These are phyloP conservation scores for Aspidoscelis tigris DNA, from an alignment of 2,113 vertebrate species.

Conservation along the genomic window DNA sequence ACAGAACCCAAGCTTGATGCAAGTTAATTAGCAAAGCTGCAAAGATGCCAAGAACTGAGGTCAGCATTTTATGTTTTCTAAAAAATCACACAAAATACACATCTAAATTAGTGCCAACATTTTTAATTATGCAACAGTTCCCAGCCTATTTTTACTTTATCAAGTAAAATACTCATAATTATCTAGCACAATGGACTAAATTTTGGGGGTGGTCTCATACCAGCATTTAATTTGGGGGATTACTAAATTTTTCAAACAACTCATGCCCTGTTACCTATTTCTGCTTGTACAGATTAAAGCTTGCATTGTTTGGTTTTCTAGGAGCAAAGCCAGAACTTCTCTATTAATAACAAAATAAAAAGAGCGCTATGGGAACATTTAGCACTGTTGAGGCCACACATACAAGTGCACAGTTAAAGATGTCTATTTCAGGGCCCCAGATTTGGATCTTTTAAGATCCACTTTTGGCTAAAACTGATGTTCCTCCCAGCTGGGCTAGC, in stretches of 20 bases:
- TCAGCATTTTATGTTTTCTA: conserved; percentile 53
- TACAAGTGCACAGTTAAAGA: neutral
- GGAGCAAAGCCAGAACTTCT: neutral
- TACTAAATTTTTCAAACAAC: neutral
- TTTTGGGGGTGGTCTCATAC: neutral
- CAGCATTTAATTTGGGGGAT: neutral
- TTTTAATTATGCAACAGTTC: conserved; percentile 9
- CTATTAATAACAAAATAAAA: neutral
- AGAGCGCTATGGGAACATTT: neutral
- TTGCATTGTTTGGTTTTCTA: conserved; percentile 8
- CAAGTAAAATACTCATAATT: neutral
- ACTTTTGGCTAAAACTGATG: too few species aligned
- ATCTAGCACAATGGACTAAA: neutral
- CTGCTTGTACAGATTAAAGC: neutral
- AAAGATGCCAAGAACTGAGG: conserved; percentile 34
- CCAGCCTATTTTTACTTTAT: neutral
- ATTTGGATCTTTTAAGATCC: neutral
- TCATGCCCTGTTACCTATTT: neutral
- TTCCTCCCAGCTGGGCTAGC: too few species aligned
- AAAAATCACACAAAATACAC: conserved; percentile 21
- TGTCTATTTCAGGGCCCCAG: neutral
- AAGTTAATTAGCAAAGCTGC: conserved; percentile 50
- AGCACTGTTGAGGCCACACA: neutral
- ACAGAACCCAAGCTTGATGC: conserved; percentile 53
- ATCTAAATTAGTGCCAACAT: neutral